A percentile compares a stretch with the other conserved stretches of the same genome.
Conservation (phyloP, 2,888 invertebrate genomes). For the Pristionchus exspectatus region DNA sequence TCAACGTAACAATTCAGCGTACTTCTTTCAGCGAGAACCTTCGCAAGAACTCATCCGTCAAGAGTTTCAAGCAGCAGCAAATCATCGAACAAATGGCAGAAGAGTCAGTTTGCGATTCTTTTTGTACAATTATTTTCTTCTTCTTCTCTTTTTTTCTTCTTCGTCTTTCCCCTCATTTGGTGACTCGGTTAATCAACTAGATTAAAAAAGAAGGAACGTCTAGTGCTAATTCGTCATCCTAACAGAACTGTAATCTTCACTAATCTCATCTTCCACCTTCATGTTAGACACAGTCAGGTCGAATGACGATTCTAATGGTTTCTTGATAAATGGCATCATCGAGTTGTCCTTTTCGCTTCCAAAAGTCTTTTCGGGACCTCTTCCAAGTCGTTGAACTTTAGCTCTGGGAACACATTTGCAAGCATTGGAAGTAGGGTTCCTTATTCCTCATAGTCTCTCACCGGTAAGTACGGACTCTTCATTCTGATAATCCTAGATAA, state of each 20-base stretch:
- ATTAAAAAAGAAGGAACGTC: not conserved
- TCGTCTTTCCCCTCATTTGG: not conserved
- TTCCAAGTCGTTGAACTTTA: too few relatives aligned
- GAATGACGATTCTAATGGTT: too few relatives aligned
- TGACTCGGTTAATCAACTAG: not conserved
- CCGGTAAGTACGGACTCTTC: too few relatives aligned
- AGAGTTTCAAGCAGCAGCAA: constrained; percentile 68
- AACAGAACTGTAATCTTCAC: not conserved
- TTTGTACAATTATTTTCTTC: not conserved
- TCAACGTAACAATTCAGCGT: not conserved
- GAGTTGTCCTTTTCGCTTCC: not conserved
- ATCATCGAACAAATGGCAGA: constrained; percentile 72
- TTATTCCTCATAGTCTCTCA: too few relatives aligned
- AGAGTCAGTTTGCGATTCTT: constrained; percentile 56
- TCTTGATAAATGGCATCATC: not conserved
- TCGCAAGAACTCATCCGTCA: constrained; percentile 62
- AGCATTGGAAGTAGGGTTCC: too few relatives aligned
- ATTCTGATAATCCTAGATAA: too few relatives aligned
- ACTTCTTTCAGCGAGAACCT: constrained; percentile 59
- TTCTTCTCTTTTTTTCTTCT: too few relatives aligned
- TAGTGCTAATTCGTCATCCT: not conserved
- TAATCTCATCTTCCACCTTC: not conserved
- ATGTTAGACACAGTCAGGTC: too few relatives aligned
- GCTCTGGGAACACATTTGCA: too few relatives aligned
- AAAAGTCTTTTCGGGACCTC: too few relatives aligned